These are phyloP conservation scores for Stenolophus ochropezus DNA, from an alignment of 2,888 invertebrate species.

Conservation along the genomic window DNA sequence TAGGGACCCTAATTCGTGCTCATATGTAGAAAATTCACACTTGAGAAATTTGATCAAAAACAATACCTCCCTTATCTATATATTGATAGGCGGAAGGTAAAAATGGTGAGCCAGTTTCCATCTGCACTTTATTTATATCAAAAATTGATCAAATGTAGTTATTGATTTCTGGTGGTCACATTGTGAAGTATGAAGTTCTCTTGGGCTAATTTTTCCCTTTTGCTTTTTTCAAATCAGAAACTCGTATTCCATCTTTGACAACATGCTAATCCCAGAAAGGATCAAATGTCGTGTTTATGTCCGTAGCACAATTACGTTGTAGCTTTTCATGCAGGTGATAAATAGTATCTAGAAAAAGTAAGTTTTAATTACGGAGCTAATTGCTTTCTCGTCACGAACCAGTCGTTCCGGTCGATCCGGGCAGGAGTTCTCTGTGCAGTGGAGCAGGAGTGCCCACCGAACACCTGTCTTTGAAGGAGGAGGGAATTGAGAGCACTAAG, in stretches of 20 bases:
- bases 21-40: too few species aligned
- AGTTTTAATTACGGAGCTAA: constrained; percentile 55
- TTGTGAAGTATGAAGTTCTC: too few species aligned
- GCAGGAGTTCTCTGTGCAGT: background rate
- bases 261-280: background rate
- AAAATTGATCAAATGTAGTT: too few species aligned
- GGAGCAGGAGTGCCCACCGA: background rate
- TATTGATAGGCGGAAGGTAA: too few species aligned
- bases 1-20: too few species aligned
- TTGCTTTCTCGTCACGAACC: constrained; percentile 58
- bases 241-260: background rate
- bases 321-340: constrained; percentile 50
- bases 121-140: too few species aligned
- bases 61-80: too few species aligned
- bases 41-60: too few species aligned
- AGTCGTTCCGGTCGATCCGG: constrained; percentile 37
- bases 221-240: background rate
- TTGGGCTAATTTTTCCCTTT: background rate
- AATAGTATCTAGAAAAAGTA: constrained; percentile 53
- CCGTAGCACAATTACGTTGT: constrained; percentile 45
- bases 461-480: constrained; percentile 12
- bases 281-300: constrained; percentile 4
- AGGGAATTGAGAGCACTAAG: background rate
- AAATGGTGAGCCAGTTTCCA: too few species aligned
- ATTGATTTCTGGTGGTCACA: too few species aligned